phyloP scores from a whole-genome alignment of 2,888 invertebrate genomes.

The Protophormia terraenovae region DNA sequence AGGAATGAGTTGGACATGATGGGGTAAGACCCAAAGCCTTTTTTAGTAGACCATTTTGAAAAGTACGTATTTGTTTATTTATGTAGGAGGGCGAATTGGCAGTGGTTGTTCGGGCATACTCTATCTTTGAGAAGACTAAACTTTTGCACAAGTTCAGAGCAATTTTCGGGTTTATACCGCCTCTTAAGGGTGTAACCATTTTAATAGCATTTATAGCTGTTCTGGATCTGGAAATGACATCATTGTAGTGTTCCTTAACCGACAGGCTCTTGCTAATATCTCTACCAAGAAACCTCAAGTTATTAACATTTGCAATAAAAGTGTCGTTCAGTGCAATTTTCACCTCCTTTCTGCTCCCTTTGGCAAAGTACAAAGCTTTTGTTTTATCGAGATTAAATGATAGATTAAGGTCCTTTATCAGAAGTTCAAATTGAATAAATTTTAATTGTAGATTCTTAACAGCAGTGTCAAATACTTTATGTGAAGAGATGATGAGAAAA shows the following conservation, averaged over 20 bases:
- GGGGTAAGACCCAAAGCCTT: neutral
- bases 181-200: neutral
- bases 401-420: too few relatives aligned
- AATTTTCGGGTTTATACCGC: neutral
- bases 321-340: neutral
- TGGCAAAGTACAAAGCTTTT: too few relatives aligned
- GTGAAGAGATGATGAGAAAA: neutral
- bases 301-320: neutral
- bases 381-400: too few relatives aligned
- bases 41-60: too few relatives aligned
- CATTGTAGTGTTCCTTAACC: neutral
- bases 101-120: too few relatives aligned
- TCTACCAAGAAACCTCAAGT: neutral
- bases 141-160: neutral
- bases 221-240: neutral
- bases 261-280: neutral
- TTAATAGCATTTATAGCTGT: neutral
- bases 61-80: too few relatives aligned
- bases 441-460: neutral
- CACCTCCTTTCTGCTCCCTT: too few relatives aligned
- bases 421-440: too few relatives aligned
- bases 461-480: neutral
- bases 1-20: neutral
- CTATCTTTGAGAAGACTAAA: too few relatives aligned
- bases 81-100: neutral